These are phyloP conservation scores for Motacilla tschutschensis DNA, from an alignment of 2,113 vertebrate genomes.

Conservation along the genomic window DNA sequence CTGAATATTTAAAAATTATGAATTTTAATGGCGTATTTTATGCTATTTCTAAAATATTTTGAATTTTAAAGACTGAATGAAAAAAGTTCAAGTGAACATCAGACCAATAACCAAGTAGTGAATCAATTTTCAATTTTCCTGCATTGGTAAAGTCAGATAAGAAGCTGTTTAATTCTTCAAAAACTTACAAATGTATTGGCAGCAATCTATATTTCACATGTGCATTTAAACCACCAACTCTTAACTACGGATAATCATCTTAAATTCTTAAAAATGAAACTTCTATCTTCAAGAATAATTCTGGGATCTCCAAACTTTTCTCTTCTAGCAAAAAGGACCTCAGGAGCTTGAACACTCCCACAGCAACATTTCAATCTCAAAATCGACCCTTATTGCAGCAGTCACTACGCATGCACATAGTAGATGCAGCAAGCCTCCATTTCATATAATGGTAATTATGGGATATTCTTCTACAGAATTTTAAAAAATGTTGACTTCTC, in stretches of 20 bases:
- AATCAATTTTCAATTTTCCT: not conserved
- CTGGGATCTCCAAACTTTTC: not conserved
- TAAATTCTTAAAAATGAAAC: not conserved
- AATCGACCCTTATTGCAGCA: not conserved
- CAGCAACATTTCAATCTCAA: not conserved
- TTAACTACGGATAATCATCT: not conserved
- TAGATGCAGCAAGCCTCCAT: not conserved
- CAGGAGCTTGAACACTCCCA: not conserved
- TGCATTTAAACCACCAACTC: not conserved
- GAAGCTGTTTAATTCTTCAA: not conserved
- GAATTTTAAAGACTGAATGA: not conserved
- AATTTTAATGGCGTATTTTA: not conserved
- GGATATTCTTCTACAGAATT: not conserved
- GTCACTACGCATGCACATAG: fast-evolving
- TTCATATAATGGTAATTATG: not conserved
- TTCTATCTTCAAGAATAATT: not conserved
- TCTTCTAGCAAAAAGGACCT: not conserved
- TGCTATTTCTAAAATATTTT: not conserved
- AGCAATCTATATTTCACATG: not conserved
- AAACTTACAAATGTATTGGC: not conserved
- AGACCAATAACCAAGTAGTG: not conserved
- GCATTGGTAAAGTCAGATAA: not conserved
- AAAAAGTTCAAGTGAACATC: not conserved
- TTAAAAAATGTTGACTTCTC: not conserved
- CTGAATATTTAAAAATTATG: not conserved